Base-by-base conservation (phyloP, 2,888 invertebrate genomes). In the Zygogramma bicolorata region DNA sequence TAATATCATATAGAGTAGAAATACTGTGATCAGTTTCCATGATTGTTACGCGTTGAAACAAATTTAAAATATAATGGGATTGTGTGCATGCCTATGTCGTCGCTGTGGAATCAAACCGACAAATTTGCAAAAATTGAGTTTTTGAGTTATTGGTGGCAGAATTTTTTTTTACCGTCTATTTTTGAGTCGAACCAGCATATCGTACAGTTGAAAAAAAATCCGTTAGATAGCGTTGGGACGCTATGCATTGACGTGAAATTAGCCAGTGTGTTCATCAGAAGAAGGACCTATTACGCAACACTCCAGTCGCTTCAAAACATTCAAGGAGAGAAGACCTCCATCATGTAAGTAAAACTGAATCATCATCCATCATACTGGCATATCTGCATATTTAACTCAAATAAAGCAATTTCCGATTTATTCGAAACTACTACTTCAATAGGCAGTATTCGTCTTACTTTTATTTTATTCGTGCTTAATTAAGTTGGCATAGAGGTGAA, bases 271-370 rank as follows among this genome's bases (percentile, higher is more conserved):
- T 40, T 61, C 25, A 40, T 61, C 18, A 38, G 40, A 25, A 40
- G 61, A 61, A 20, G 22, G 59, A 59, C 31, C 59, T 61, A 61
- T 61, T 61, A 40, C 15, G 18, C 40, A 61, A 61, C 22, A 40
- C 40, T 13, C 40, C 61, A 61, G 61, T 61, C 61, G 25, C 40
- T 40, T 61, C 60, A 61, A 61, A 40, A 61, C 40, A 38, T 40
- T 61, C 61, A 40, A 61, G 40, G 25, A 20, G 40, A n/a, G 40
- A 40, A 61, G 25, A 61, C 25, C 7, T 61, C 22, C n/a, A 61
- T 61, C 40, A 61, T 61, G 40, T 61, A 61, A 61, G 34, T 65
- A 31, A 53, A 65, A 65, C 31, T 65, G 34, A 65, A 65, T 65
- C 34, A 65, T 65, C 65, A n/a, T n/a, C n/a, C n/a, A n/a, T n/a